Evolutionary conservation across 1,140 invertebrate genomes (phyloP).

Genomic region (Drosophila bocki): DNA sequence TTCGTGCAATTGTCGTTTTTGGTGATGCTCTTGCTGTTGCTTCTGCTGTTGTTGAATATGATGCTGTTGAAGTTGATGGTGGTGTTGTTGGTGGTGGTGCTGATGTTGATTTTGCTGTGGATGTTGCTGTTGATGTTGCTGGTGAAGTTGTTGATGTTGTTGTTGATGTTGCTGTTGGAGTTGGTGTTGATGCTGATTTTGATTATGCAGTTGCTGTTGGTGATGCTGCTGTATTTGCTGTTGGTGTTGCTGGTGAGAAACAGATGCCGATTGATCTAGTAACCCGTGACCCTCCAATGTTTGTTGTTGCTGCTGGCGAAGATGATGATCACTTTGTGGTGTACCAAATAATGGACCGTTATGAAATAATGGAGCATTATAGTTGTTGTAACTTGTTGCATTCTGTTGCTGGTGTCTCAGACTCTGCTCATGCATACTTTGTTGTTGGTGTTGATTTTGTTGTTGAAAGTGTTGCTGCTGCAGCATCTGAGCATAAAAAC

Average conservation of each 20-base stretch:
- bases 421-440: constrained; percentile 49
- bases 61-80: constrained; percentile 10
- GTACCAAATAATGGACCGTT: constrained; percentile 60
- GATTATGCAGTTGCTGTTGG: constrained; percentile 13
- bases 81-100: background rate
- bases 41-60: constrained; percentile 17
- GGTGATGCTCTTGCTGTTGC: constrained; percentile 27
- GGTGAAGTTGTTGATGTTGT: background rate
- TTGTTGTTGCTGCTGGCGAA: constrained; percentile 46
- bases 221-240: constrained; percentile 9
- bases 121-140: background rate
- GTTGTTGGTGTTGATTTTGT: constrained; percentile 44
- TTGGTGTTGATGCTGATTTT: constrained; percentile 9
- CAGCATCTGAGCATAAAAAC: constrained; percentile 55
- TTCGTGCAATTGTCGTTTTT: constrained; percentile 55
- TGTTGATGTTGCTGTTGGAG: constrained; percentile 11
- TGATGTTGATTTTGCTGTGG: constrained; percentile 1
- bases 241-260: constrained; percentile 18
- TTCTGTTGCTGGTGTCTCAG: constrained; percentile 59
- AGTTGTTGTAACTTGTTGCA: constrained; percentile 46
- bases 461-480: constrained; percentile 69
- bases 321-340: constrained; percentile 38
- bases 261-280: constrained; percentile 28
- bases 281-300: constrained; percentile 47
- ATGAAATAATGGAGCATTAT: constrained; percentile 49